These are phyloP conservation scores for Sarcophaga rosellei DNA, from an alignment of 2,888 invertebrate species.

Conservation along the genomic window DNA sequence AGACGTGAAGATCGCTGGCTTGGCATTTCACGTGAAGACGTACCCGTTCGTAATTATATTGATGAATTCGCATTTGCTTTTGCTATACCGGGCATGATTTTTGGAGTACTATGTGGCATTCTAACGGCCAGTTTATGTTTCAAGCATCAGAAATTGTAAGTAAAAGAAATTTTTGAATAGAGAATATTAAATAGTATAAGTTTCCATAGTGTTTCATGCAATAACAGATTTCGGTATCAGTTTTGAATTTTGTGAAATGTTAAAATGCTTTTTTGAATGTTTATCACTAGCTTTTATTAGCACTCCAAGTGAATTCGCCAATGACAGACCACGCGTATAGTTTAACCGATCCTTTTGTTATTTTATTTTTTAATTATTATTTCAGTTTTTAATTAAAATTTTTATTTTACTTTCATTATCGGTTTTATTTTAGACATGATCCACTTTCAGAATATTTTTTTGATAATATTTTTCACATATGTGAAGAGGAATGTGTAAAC, in stretches of 20 bases:
- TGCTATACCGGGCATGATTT: constrained; percentile 86
- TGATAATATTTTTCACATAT: constrained; percentile 87
- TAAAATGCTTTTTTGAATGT: too few relatives aligned
- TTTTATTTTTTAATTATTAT: constrained; percentile 16
- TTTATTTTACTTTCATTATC: constrained; percentile 59
- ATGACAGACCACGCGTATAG: too few relatives aligned
- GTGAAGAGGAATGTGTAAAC: constrained; percentile 82
- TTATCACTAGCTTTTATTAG: too few relatives aligned
- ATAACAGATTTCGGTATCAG: too few relatives aligned
- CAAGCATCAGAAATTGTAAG: constrained; percentile 90
- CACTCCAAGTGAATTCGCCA: too few relatives aligned
- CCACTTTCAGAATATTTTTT: constrained; percentile 86
- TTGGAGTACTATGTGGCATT: constrained; percentile 85
- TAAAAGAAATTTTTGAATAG: not conserved
- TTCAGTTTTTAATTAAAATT: constrained; percentile 48
- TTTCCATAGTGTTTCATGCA: too few relatives aligned
- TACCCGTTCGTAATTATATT: constrained; percentile 87
- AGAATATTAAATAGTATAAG: not conserved
- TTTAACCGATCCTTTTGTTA: not conserved
- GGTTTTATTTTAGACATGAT: constrained; percentile 83
- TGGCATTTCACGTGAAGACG: constrained; percentile 83
- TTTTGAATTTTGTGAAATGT: too few relatives aligned
- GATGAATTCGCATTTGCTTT: constrained; percentile 87
- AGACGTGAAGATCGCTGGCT: constrained; percentile 83
- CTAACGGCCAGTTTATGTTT: constrained; percentile 89